Conservation (phyloP, 2,113 vertebrate genomes). For the Leucoraja erinaceus region DNA sequence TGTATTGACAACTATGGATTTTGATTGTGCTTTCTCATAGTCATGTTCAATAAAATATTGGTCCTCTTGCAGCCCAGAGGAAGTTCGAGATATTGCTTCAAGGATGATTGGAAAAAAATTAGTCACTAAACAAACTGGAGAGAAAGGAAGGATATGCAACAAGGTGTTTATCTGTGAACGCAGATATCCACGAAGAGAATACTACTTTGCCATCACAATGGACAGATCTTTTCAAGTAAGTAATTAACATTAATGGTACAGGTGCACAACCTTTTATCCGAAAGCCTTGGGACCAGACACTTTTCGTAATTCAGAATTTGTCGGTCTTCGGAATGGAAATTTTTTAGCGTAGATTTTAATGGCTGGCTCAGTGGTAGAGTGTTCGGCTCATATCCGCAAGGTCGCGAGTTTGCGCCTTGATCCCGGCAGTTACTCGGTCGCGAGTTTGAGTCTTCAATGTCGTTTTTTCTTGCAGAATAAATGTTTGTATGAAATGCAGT, state of each 20-base stretch:
- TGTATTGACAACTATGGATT: background rate
- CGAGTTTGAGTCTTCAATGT: too few relatives aligned
- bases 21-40: background rate
- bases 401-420: too few relatives aligned
- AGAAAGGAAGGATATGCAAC: constrained; percentile 39
- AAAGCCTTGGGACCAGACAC: too few relatives aligned
- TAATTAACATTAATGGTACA: background rate
- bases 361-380: too few relatives aligned
- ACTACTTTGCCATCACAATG: constrained; percentile 40
- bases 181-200: constrained; percentile 38
- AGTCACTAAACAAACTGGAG: constrained; percentile 40
- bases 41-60: background rate
- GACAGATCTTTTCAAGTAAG: constrained; percentile 37
- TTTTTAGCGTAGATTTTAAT: too few relatives aligned
- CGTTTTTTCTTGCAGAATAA: too few relatives aligned
- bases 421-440: too few relatives aligned
- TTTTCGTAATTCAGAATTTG: too few relatives aligned
- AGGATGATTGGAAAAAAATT: constrained; percentile 39
- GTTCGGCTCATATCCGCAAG: too few relatives aligned
- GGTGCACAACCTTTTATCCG: too few relatives aligned
- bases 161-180: constrained; percentile 40
- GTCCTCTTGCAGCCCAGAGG: constrained; percentile 35
- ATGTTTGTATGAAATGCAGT: too few relatives aligned
- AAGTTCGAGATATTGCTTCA: constrained; percentile 35
- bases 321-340: too few relatives aligned